A percentile compares a stretch with the other conserved stretches of the same genome.
phyloP scores from a whole-genome alignment of 2,113 vertebrate species.

The Sterrhoptilus dennistouni region DNA sequence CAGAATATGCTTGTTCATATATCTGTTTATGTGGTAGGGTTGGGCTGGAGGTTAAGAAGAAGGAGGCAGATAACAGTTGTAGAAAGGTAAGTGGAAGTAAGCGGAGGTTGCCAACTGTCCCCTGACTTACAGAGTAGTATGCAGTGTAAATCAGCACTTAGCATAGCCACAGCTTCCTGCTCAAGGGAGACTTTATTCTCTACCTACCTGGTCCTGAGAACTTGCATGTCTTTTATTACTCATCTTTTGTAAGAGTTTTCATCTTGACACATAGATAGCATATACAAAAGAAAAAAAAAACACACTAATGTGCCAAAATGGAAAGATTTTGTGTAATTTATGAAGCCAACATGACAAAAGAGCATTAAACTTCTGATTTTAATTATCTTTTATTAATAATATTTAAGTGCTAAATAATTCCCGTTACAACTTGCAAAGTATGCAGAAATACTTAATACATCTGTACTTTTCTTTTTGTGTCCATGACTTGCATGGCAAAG shows the following conservation, averaged over 20 bases:
- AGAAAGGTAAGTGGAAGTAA: background rate
- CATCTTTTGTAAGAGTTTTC: background rate
- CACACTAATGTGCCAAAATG: background rate
- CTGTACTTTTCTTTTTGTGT: background rate
- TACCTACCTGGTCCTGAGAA: background rate
- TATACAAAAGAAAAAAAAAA: background rate
- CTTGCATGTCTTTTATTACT: background rate
- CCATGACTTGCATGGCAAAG: background rate
- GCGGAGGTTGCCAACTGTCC: background rate
- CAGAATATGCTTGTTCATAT: background rate
- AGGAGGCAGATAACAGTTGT: background rate
- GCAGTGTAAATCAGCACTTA: fast-evolving
- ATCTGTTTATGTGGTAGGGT: fast-evolving
- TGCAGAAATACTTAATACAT: background rate
- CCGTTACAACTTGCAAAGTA: background rate
- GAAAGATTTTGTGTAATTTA: background rate
- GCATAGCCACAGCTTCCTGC: fast-evolving
- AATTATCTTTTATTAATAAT: background rate
- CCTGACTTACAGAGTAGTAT: fast-evolving
- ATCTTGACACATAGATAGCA: background rate
- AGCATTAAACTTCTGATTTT: background rate
- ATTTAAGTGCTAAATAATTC: background rate
- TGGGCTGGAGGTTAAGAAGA: background rate
- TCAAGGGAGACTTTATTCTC: background rate
- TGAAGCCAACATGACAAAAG: background rate